A percentile compares a stretch with the other conserved stretches of the same genome.
Evolutionary conservation across 2,797 vertebrate species (phyloP).

Genomic region (Leuciscus waleckii): DNA sequence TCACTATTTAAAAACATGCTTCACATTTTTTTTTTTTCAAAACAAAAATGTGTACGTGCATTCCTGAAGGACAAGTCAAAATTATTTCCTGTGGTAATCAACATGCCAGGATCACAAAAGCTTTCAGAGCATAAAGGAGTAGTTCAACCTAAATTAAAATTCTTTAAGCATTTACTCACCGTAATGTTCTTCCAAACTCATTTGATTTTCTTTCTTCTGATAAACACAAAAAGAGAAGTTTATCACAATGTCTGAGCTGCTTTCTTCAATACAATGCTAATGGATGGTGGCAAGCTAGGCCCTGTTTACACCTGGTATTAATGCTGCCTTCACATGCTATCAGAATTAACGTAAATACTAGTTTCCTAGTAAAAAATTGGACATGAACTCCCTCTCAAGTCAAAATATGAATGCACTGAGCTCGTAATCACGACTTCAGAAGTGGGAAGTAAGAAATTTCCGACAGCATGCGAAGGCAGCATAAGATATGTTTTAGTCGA

Average conservation of each 20-base stretch:
- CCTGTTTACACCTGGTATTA: too few species aligned
- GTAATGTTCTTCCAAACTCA: neutral
- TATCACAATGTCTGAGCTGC: neutral
- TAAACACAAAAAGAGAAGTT: neutral
- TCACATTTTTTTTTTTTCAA: neutral
- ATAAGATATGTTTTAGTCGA: too few species aligned
- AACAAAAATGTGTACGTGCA: neutral
- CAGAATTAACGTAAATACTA: too few species aligned
- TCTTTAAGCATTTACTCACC: neutral
- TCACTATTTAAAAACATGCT: neutral
- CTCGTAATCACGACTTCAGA: too few species aligned
- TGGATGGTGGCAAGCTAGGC: neutral
- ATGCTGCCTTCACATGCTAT: too few species aligned
- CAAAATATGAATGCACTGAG: too few species aligned
- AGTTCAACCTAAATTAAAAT: neutral
- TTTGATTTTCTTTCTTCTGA: neutral
- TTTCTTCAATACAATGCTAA: neutral
- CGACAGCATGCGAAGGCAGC: too few species aligned
- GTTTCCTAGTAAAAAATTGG: too few species aligned
- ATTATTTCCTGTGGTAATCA: neutral
- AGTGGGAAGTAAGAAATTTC: too few species aligned
- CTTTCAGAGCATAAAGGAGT: neutral
- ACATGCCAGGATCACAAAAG: neutral
- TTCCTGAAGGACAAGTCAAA: slow-evolving; percentile 15
- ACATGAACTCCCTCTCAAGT: too few species aligned